Conservation (phyloP, 1,140 invertebrate species). For the Formica exsecta region DNA sequence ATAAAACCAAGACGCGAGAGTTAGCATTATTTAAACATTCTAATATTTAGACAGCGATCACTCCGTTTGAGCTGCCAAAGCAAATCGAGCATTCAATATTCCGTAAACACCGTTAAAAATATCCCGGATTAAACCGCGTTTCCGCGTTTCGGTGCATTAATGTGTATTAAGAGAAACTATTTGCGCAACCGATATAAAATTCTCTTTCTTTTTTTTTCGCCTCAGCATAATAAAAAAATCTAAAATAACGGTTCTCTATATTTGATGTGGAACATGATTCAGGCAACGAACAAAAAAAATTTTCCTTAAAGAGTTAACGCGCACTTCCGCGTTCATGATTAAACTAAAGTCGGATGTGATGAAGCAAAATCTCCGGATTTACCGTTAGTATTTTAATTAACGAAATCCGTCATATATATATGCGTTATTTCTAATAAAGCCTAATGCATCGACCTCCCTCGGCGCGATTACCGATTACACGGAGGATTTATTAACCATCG, state of each 20-base stretch:
- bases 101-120: neutral
- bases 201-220: neutral
- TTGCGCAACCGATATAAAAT: neutral
- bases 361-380: conserved; percentile 4
- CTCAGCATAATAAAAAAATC: neutral
- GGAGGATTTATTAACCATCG: conserved; percentile 31
- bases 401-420: conserved; percentile 36
- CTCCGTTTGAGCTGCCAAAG: neutral
- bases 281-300: neutral
- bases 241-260: neutral
- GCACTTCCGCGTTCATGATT: conserved; percentile 11
- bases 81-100: conserved; percentile 13
- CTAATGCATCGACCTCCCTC: conserved; percentile 23
- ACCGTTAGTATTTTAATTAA: conserved; percentile 55
- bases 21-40: neutral
- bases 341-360: conserved; percentile 22
- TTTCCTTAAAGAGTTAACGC: conserved; percentile 1
- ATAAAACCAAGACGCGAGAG: conserved; percentile 37
- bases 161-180: neutral
- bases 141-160: neutral
- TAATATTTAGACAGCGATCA: conserved; percentile 17
- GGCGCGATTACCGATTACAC: conserved; percentile 47
- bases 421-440: conserved; percentile 45
- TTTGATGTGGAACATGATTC: conserved; percentile 14
- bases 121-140: neutral